Percentiles rank a stretch among this genome's conserved stretches.
phyloP scores from a whole-genome alignment of 37 sponge, comb jelly and placozoan genomes.

The Beroe forskalii region DNA sequence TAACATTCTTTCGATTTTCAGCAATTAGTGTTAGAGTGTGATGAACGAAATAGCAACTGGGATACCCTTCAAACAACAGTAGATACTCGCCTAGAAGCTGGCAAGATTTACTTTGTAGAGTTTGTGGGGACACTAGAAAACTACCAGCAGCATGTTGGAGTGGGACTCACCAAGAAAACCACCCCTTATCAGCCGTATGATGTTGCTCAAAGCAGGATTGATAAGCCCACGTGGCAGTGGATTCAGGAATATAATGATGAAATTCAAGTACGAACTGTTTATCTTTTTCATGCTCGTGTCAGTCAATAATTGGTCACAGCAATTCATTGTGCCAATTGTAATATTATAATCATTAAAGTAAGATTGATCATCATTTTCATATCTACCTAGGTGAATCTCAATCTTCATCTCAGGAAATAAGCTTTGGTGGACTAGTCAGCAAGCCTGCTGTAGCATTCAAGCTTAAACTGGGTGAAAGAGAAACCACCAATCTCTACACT shows the following conservation, averaged over 20 bases:
- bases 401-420: constrained; percentile 10
- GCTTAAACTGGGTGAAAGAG: constrained; percentile 20
- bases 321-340: background rate
- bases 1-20: too few species aligned
- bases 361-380: too few species aligned
- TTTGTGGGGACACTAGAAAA: constrained; percentile 4
- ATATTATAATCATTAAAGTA: background rate
- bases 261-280: background rate
- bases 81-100: background rate
- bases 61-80: background rate
- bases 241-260: constrained; percentile 45
- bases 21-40: background rate
- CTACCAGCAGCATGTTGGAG: constrained; percentile 13
- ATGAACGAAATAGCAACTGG: background rate
- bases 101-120: constrained; percentile 47
- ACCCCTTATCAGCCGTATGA: constrained; percentile 51
- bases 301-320: too few species aligned
- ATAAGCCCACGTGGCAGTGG: constrained; percentile 49
- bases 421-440: background rate
- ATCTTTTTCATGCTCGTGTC: too few species aligned
- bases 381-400: too few species aligned
- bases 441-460: constrained; percentile 15
- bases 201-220: constrained; percentile 41
- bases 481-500: constrained; percentile 37
- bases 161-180: constrained; percentile 50